A percentile compares a stretch with the other conserved stretches of the same genome.
Conservation (phyloP, 2,888 invertebrate genomes). For the Clanis bilineata region DNA sequence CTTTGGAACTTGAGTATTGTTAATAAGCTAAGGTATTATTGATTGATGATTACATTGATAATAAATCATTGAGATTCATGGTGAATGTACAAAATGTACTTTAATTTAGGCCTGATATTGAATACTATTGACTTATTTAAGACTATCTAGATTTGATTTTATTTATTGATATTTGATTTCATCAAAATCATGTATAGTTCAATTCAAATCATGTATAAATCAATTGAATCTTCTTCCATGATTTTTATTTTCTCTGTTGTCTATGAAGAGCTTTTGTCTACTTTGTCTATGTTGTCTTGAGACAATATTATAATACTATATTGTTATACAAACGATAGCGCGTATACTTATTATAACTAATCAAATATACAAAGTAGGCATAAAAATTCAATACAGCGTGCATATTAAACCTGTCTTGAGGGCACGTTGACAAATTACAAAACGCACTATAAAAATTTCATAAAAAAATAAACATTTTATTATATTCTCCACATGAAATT, state of each 20-base stretch:
- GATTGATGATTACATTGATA: slow-evolving; percentile 1
- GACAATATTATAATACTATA: background rate
- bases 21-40: background rate
- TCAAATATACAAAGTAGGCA: background rate
- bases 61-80: slow-evolving; percentile 1
- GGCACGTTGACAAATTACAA: background rate
- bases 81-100: background rate
- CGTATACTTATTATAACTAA: background rate
- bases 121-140: background rate
- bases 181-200: no score
- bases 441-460: background rate
- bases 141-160: background rate
- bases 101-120: background rate
- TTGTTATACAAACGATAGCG: background rate
- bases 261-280: background rate
- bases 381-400: background rate
- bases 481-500: background rate
- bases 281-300: background rate
- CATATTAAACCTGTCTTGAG: background rate
- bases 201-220: no score
- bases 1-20: slow-evolving; percentile 7
- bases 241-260: no score
- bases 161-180: no score
- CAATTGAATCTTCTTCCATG: no score
- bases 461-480: background rate